These are phyloP conservation scores for Electrophaes corylata DNA, from an alignment of 2,888 invertebrate species.

Conservation along the genomic window DNA sequence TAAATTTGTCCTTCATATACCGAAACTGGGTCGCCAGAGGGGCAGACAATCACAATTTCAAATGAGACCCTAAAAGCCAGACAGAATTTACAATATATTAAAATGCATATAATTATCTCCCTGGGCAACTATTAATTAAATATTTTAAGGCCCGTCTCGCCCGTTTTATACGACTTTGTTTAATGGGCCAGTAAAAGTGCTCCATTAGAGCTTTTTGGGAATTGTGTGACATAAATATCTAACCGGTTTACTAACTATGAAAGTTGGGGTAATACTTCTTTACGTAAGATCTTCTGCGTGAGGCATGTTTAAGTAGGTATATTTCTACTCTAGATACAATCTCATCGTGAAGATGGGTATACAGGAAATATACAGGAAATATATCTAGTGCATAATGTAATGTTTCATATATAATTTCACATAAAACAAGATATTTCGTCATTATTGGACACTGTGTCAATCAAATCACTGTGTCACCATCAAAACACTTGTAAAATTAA, in stretches of 20 bases:
- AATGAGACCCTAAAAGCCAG: conserved; percentile 68
- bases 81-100: conserved; percentile 54
- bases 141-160: conserved; percentile 27
- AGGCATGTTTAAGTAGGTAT: not conserved
- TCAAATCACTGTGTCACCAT: no score
- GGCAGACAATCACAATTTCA: conserved; percentile 81
- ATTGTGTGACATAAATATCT: conserved; percentile 12
- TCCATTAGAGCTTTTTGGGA: conserved; percentile 18
- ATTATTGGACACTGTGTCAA: no score
- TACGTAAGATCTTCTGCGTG: not conserved
- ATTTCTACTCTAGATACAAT: not conserved
- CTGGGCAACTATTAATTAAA: conserved; percentile 32
- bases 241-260: conserved; percentile 5
- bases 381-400: no score
- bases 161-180: conserved; percentile 27
- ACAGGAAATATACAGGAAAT: no score
- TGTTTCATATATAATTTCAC: no score
- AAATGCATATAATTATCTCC: conserved; percentile 54
- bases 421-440: no score
- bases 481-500: no score
- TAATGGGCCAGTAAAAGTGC: conserved; percentile 24
- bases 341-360: not conserved
- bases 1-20: conserved; percentile 71
- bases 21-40: conserved; percentile 75
- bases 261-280: not conserved